Evolutionary conservation across 2,888 invertebrate genomes (phyloP).

Genomic region (Andrena bucephala): DNA sequence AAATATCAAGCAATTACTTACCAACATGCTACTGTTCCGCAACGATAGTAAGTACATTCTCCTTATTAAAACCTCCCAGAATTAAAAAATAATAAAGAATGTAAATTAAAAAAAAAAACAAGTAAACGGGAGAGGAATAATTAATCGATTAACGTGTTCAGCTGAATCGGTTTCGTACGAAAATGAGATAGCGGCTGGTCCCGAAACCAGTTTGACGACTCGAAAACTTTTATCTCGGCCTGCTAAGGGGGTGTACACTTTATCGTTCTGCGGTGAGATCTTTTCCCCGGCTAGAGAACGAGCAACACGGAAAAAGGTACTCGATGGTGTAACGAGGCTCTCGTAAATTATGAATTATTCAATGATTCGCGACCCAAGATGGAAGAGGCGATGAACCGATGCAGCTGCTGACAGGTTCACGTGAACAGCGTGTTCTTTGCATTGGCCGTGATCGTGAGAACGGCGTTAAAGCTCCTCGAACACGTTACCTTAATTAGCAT

Average conservation of each 20-base stretch:
- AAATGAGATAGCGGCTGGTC: slow-evolving; percentile 56
- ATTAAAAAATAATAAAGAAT: too few species aligned
- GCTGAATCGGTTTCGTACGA: slow-evolving; percentile 53
- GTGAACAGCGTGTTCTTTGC: slow-evolving; percentile 51
- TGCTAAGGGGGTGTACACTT: slow-evolving; percentile 40
- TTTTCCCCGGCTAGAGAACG: slow-evolving; percentile 44
- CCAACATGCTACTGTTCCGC: too few species aligned
- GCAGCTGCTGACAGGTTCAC: slow-evolving; percentile 54
- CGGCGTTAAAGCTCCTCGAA: slow-evolving; percentile 27
- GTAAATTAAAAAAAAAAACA: background rate
- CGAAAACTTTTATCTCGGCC: slow-evolving; percentile 44
- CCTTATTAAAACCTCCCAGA: too few species aligned
- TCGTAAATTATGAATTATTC: slow-evolving; percentile 69
- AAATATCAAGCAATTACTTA: too few species aligned
- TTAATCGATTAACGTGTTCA: slow-evolving; percentile 40
- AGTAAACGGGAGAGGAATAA: background rate
- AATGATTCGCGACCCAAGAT: slow-evolving; percentile 60
- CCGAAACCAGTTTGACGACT: slow-evolving; percentile 63
- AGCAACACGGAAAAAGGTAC: slow-evolving; percentile 40
- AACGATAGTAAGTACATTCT: too few species aligned
- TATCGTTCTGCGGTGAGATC: slow-evolving; percentile 49
- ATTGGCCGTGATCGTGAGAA: slow-evolving; percentile 49
- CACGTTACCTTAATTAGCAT: slow-evolving; percentile 39
- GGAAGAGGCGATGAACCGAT: slow-evolving; percentile 53
- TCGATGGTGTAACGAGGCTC: slow-evolving; percentile 53